Evolutionary conservation across 2,797 vertebrate genomes (phyloP).

Genomic region (Semaprochilodus insignis): DNA sequence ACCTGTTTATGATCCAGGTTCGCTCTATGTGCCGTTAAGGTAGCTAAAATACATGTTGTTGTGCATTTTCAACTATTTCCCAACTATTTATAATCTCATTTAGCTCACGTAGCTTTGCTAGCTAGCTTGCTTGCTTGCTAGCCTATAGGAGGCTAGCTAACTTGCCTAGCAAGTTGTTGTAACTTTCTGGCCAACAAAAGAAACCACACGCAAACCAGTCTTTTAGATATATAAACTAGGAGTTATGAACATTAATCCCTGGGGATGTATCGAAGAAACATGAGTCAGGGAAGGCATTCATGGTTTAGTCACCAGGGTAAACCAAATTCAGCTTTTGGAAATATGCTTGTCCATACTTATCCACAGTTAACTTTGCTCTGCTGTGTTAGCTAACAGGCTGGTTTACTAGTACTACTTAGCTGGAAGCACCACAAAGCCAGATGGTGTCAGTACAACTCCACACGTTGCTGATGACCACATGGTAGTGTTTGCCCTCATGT

Average conservation of each 20-base stretch:
- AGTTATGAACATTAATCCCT: too few relatives aligned
- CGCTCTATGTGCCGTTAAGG: too few relatives aligned
- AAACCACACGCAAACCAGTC: neutral
- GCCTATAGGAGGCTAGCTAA: too few relatives aligned
- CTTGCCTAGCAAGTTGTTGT: neutral
- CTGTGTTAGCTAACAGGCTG: neutral
- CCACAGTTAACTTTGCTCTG: neutral
- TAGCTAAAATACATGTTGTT: too few relatives aligned
- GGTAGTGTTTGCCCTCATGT: neutral
- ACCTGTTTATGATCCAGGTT: too few relatives aligned
- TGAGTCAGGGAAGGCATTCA: neutral
- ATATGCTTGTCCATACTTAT: neutral
- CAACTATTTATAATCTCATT: neutral
- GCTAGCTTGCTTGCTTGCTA: neutral
- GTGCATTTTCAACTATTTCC: too few relatives aligned
- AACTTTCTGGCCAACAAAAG: neutral
- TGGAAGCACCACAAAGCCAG: neutral
- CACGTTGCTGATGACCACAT: conserved; percentile 28
- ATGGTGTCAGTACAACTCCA: conserved; percentile 19
- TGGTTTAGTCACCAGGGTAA: too few relatives aligned
- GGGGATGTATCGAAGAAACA: neutral
- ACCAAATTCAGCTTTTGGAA: neutral
- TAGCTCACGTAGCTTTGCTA: neutral
- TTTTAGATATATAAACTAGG: too few relatives aligned
- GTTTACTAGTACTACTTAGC: neutral